Evolutionary conservation across 2,797 vertebrate genomes (phyloP).

Genomic region (Schizopygopsis pylzovi): DNA sequence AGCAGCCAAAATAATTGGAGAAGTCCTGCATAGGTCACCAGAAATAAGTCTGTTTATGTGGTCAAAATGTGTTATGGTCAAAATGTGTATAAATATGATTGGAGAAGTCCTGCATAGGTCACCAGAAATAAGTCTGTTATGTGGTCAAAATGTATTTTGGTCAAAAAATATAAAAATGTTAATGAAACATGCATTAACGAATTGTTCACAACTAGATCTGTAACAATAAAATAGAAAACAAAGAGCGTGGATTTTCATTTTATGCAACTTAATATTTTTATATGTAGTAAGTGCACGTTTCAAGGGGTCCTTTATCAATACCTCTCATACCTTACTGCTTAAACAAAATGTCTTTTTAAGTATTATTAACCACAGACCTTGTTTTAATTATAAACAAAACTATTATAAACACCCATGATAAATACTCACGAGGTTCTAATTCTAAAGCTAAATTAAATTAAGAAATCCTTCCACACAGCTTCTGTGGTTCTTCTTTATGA

Average conservation of each 20-base stretch:
- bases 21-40: background rate
- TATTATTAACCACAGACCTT: background rate
- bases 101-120: no score
- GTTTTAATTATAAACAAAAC: constrained; percentile 12
- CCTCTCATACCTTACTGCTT: background rate
- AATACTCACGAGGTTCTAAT: background rate
- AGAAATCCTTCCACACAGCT: background rate
- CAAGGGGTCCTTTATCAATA: background rate
- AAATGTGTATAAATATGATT: no score
- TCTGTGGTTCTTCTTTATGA: background rate
- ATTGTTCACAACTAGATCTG: background rate
- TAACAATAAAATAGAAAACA: background rate
- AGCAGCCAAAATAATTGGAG: background rate
- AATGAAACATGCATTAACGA: background rate
- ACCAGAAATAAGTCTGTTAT: no score
- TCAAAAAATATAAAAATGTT: background rate
- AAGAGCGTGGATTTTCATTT: background rate
- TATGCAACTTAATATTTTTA: background rate
- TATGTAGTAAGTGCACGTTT: background rate
- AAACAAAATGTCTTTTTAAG: background rate
- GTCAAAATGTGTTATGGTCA: no score
- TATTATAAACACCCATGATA: background rate
- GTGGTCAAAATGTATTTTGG: no score
- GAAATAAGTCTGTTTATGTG: background rate
- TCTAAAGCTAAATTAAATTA: background rate